Conservation (phyloP, 1,140 invertebrate species). For the Zaprionus vittiger region DNA sequence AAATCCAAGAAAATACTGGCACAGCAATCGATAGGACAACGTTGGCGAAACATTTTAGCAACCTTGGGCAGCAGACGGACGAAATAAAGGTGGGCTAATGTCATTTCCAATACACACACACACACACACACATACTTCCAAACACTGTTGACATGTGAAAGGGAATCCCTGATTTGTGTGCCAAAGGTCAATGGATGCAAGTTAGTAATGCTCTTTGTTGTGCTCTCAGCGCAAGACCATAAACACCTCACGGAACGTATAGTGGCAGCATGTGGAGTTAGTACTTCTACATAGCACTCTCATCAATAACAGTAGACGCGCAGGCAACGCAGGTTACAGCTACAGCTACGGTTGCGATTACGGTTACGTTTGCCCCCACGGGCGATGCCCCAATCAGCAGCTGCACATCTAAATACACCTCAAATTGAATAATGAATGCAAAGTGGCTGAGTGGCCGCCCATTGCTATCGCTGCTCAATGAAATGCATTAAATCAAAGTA, state of each 20-base stretch:
- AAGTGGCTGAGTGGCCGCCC: conserved; percentile 66
- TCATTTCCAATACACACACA: conserved; percentile 18
- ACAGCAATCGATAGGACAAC: conserved; percentile 34
- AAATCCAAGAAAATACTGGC: conserved; percentile 31
- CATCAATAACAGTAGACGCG: conserved; percentile 36
- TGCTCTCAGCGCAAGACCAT: not conserved
- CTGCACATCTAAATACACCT: conserved; percentile 73
- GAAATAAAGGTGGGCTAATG: conserved; percentile 39
- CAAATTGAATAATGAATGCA: conserved; percentile 81
- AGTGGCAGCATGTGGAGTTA: not conserved
- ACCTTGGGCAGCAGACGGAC: conserved; percentile 39
- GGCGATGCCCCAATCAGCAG: conserved; percentile 58
- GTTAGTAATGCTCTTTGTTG: conserved; percentile 44
- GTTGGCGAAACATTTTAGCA: conserved; percentile 9
- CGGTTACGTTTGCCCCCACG: not conserved
- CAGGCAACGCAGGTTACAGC: not conserved
- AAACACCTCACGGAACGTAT: conserved; percentile 10
- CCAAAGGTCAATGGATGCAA: conserved; percentile 46
- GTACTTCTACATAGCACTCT: not conserved
- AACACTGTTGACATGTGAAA: conserved; percentile 39
- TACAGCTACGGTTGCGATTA: not conserved
- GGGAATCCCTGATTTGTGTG: conserved; percentile 55
- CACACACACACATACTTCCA: not conserved
- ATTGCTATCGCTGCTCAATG: conserved; percentile 72
- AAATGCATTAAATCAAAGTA: conserved; percentile 82